Percentiles rank a stretch among this genome's conserved stretches.
These are phyloP conservation scores for Muscicapa adusta DNA, from an alignment of 2,113 vertebrate species.

Conservation along the genomic window DNA sequence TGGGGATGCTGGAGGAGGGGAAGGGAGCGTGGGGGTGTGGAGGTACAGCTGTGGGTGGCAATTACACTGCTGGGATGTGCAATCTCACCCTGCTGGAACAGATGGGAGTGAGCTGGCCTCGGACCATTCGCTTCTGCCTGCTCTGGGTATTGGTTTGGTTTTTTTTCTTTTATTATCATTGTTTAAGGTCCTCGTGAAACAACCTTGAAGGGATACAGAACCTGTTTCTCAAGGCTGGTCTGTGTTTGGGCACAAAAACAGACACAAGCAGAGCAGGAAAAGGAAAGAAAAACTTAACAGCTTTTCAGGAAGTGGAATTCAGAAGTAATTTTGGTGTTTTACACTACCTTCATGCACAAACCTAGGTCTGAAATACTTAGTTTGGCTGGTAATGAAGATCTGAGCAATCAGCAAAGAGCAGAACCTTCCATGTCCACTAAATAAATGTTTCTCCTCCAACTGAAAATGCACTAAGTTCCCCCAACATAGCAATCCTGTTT, in stretches of 20 bases:
- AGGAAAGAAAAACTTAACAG: background rate
- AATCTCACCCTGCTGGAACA: background rate
- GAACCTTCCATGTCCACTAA: background rate
- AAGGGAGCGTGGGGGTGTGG: background rate
- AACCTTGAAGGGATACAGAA: background rate
- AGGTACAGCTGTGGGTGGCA: conserved; percentile 20
- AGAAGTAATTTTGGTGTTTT: background rate
- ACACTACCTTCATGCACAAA: background rate
- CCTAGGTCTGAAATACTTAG: background rate
- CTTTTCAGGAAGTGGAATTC: background rate
- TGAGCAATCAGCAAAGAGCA: background rate
- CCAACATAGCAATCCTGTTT: background rate
- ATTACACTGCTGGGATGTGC: background rate
- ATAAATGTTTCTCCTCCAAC: background rate
- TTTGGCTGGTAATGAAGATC: background rate
- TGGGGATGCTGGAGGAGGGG: background rate
- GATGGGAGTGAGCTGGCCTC: conserved; percentile 11
- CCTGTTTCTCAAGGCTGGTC: background rate
- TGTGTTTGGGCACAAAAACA: background rate
- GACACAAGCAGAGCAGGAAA: background rate
- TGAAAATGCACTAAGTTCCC: background rate
- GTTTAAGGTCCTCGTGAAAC: background rate
- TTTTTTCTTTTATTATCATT: background rate
- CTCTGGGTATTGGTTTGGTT: background rate
- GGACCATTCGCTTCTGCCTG: background rate